Evolutionary conservation across 2,888 invertebrate genomes (phyloP).

Genomic region (Eristalis pertinax): DNA sequence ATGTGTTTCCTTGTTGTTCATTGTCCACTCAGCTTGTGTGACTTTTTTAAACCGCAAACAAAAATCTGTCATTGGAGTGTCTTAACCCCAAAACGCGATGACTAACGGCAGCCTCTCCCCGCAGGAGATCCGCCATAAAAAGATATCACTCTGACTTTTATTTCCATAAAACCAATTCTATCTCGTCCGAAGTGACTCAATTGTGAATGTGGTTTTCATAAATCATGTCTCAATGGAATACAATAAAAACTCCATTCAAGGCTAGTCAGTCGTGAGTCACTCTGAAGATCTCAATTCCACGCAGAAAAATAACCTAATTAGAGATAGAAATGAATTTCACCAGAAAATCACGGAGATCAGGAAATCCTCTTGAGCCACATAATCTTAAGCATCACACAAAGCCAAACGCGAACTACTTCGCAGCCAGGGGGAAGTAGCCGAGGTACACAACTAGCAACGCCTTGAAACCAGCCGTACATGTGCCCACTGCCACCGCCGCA

Average conservation of each 20-base stretch:
- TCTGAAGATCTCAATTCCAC: not conserved
- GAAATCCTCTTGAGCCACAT: constrained; percentile 27
- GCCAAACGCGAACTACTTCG: no score
- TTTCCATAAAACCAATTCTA: constrained; percentile 20
- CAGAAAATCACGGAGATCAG: constrained; percentile 14
- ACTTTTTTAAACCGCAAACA: not conserved
- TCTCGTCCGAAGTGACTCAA: constrained; percentile 24
- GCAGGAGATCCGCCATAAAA: constrained; percentile 8
- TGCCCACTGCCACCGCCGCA: not conserved
- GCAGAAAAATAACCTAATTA: not conserved
- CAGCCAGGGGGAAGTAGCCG: not conserved
- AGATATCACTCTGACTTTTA: not conserved
- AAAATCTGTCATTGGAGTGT: not conserved
- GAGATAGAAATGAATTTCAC: constrained; percentile 3
- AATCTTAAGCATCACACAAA: not conserved
- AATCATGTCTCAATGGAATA: not conserved
- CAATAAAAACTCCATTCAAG: constrained; percentile 4
- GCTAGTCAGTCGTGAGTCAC: constrained; percentile 25
- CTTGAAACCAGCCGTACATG: constrained; percentile 19
- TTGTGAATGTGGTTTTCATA: constrained; percentile 30
- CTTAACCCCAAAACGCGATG: not conserved
- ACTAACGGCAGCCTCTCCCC: not conserved
- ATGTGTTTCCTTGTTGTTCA: not conserved
- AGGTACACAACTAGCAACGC: not conserved
- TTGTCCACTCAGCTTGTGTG: not conserved